phyloP scores from a whole-genome alignment of 1,140 invertebrate genomes.

The Anastrepha ludens region DNA sequence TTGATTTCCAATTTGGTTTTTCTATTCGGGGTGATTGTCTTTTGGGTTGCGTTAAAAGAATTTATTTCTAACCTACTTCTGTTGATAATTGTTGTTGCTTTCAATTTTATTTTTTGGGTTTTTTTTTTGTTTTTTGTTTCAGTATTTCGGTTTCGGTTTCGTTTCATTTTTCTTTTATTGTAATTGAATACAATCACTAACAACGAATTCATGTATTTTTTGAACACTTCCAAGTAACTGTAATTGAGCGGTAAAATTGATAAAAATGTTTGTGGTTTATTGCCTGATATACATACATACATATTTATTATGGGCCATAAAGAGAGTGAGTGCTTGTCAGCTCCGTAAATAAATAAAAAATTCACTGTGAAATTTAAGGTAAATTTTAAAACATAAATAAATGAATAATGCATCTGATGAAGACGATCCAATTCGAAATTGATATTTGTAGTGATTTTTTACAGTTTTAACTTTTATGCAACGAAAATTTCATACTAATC shows the following conservation, averaged over 20 bases:
- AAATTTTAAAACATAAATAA: background rate
- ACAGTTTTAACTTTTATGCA: background rate
- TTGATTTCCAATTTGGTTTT: constrained; percentile 25
- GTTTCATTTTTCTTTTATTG: background rate
- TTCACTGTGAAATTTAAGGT: background rate
- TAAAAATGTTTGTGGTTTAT: background rate
- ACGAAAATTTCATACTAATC: background rate
- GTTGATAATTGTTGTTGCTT: background rate
- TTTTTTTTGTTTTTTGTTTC: background rate
- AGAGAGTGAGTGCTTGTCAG: background rate
- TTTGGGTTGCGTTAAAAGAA: background rate
- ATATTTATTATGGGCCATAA: background rate
- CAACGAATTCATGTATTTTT: background rate
- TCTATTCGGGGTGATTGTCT: background rate
- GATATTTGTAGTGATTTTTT: background rate
- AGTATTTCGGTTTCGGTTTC: background rate
- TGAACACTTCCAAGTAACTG: background rate
- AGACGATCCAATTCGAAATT: background rate
- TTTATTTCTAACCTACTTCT: background rate
- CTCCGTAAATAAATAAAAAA: background rate
- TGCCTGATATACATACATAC: background rate
- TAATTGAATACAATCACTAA: background rate
- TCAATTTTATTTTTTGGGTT: background rate
- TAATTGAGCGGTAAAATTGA: constrained; percentile 30
- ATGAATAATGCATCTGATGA: background rate